Percentiles rank a stretch among this genome's conserved stretches.
Evolutionary conservation across 2,797 vertebrate genomes (phyloP).

Genomic region (Chloroceryle inda): DNA sequence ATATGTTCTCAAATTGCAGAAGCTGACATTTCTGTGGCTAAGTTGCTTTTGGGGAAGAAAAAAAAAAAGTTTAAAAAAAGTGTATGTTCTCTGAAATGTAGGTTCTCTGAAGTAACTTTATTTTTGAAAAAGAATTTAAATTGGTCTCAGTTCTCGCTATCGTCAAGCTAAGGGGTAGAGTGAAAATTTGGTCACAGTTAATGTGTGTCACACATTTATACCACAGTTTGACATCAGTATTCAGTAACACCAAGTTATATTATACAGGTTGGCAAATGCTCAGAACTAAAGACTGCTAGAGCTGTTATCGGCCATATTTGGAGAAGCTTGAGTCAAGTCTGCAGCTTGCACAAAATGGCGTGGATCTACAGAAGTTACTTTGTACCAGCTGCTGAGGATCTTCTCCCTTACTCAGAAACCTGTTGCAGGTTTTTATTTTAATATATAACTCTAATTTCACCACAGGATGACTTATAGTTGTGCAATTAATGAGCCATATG

Average conservation of each 20-base stretch:
- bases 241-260: background rate
- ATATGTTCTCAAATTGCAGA: constrained; percentile 51
- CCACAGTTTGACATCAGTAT: background rate
- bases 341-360: background rate
- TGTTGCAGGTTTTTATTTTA: constrained; percentile 7
- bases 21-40: constrained; percentile 33
- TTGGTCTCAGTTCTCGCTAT: constrained; percentile 43
- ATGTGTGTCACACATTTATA: constrained; percentile 21
- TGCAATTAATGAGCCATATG: constrained; percentile 26
- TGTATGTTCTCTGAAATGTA: background rate
- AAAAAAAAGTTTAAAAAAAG: background rate
- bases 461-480: background rate
- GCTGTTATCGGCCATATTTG: background rate
- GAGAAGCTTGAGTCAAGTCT: background rate
- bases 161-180: constrained; percentile 24
- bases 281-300: background rate
- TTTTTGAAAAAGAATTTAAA: background rate
- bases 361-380: background rate
- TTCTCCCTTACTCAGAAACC: background rate
- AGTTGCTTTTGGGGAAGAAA: background rate
- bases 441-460: background rate
- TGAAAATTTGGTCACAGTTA: constrained; percentile 61
- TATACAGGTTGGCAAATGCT: constrained; percentile 7
- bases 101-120: background rate
- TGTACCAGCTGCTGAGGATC: background rate